Evolutionary conservation across 30 jellyfish, hydroid and myxozoan species (phyloP).

Genomic region (Hydra vulgaris): DNA sequence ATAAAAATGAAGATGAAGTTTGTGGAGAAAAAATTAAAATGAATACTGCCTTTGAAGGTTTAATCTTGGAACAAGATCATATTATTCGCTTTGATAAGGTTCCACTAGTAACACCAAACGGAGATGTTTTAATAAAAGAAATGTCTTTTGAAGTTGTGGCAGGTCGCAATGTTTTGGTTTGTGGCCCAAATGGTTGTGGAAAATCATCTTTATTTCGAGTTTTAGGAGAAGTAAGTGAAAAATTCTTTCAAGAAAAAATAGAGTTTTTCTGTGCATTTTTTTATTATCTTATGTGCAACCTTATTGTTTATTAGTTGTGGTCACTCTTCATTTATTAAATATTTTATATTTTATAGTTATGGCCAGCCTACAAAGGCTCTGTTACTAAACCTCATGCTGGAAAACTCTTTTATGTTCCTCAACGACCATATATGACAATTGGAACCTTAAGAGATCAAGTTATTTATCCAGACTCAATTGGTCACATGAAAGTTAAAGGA

Average conservation of each 20-base stretch:
- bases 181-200: constrained; percentile 99
- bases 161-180: constrained; percentile 88
- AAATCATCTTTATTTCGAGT: constrained; percentile 92
- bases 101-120: constrained; percentile 93
- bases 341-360: constrained; percentile 60
- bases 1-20: neutral
- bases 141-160: constrained; percentile 91
- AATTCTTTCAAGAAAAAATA: too few relatives aligned
- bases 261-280: neutral
- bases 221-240: constrained; percentile 81
- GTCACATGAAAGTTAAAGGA: constrained; percentile 79
- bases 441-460: constrained; percentile 95
- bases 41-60: constrained; percentile 25
- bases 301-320: neutral
- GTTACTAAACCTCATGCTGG: constrained; percentile 82
- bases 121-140: constrained; percentile 70
- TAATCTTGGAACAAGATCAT: constrained; percentile 50
- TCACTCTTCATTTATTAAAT: neutral
- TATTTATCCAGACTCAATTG: constrained; percentile 82
- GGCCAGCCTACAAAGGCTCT: constrained; percentile 96
- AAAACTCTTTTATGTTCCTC: constrained; percentile 14
- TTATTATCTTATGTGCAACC: too few relatives aligned
- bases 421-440: constrained; percentile 97
- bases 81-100: constrained; percentile 77
- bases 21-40: neutral